phyloP scores from a whole-genome alignment of 1,140 invertebrate species.

The Colletes gigas region DNA sequence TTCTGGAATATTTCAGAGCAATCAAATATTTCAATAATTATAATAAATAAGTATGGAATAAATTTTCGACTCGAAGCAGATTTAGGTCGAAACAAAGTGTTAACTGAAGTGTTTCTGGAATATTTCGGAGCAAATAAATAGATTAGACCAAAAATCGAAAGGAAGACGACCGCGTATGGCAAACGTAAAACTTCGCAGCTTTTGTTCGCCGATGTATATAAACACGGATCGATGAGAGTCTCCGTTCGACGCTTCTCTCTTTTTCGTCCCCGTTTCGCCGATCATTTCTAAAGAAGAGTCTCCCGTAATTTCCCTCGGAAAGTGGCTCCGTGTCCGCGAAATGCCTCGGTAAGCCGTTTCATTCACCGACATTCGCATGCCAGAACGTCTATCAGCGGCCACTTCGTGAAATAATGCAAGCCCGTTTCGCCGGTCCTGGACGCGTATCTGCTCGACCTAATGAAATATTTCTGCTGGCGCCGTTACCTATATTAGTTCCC shows the following conservation, averaged over 20 bases:
- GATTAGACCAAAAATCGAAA: too few species aligned
- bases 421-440: constrained; percentile 25
- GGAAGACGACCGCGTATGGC: too few species aligned
- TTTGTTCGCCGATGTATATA: background rate
- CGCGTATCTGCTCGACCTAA: constrained; percentile 44
- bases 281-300: constrained; percentile 19
- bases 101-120: too few species aligned
- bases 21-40: too few species aligned
- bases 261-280: constrained; percentile 25
- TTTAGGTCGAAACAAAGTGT: too few species aligned
- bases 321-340: constrained; percentile 12
- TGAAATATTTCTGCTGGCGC: constrained; percentile 56
- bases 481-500: constrained; percentile 20
- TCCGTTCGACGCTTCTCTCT: constrained; percentile 20
- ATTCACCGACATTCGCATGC: constrained; percentile 24
- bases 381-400: constrained; percentile 27
- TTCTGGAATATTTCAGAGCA: too few species aligned
- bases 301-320: constrained; percentile 29
- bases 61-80: too few species aligned
- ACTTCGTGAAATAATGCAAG: constrained; percentile 50
- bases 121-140: too few species aligned
- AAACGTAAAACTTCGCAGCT: too few species aligned
- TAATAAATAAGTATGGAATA: too few species aligned
- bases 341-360: background rate
- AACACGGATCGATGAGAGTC: constrained; percentile 13